Evolutionary conservation across 2,797 vertebrate genomes (phyloP).

Genomic region (Microctenopoma stevenorrisi): DNA sequence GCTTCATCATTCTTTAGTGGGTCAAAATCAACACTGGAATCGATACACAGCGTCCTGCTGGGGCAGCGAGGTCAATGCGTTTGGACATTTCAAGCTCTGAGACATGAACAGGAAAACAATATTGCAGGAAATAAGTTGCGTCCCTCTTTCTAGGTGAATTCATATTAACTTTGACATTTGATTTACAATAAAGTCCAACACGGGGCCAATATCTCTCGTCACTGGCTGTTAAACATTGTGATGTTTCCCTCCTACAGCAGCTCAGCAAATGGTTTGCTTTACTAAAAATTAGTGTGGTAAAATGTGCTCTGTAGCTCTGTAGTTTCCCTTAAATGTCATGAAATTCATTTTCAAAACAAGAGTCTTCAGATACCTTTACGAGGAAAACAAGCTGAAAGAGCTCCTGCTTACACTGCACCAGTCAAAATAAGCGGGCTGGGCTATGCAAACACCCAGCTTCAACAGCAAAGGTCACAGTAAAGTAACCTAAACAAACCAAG

Average conservation of each 20-base stretch:
- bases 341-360: conserved; percentile 53
- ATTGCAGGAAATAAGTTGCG: conserved; percentile 62
- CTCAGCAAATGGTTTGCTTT: conserved; percentile 23
- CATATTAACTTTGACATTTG: conserved; percentile 27
- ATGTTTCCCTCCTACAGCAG: not conserved
- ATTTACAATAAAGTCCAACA: conserved; percentile 50
- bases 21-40: conserved; percentile 60
- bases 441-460: conserved; percentile 66
- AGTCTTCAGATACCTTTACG: conserved; percentile 27
- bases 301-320: conserved; percentile 6
- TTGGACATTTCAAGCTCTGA: conserved; percentile 5
- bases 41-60: conserved; percentile 51
- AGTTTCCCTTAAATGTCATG: conserved; percentile 46
- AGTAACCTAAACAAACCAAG: conserved; percentile 52
- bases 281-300: conserved; percentile 17
- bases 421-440: conserved; percentile 63
- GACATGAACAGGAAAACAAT: conserved; percentile 43
- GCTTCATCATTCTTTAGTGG: conserved; percentile 52
- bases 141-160: conserved; percentile 71
- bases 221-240: too few relatives aligned
- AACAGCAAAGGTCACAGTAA: conserved; percentile 68
- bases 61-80: conserved; percentile 32
- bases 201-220: conserved; percentile 23
- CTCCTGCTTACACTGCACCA: conserved; percentile 38
- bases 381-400: conserved; percentile 52